A percentile compares a stretch with the other conserved stretches of the same genome.
These are phyloP conservation scores for Drosophila bifasciata DNA, from an alignment of 1,140 invertebrate genomes.

Conservation along the genomic window DNA sequence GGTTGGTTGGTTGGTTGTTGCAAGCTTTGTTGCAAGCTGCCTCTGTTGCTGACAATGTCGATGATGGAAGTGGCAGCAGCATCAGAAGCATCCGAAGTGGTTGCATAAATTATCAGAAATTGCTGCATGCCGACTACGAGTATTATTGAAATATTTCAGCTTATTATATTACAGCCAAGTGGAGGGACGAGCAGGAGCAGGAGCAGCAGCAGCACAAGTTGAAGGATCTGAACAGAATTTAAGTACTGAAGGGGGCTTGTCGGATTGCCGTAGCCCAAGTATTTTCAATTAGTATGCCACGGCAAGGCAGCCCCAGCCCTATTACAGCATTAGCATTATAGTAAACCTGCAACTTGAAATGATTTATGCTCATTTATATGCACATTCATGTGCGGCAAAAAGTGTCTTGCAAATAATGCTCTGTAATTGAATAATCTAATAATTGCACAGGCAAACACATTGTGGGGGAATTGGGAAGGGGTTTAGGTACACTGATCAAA, in stretches of 20 bases:
- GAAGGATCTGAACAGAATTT: not conserved
- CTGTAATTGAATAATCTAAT: constrained; percentile 57
- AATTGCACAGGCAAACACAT: constrained; percentile 39
- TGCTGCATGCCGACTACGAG: constrained; percentile 60
- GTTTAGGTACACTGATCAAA: not conserved
- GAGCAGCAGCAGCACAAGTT: too few species aligned
- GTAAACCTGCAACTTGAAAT: constrained; percentile 23
- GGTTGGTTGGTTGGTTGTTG: constrained; percentile 4
- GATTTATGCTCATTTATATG: constrained; percentile 65
- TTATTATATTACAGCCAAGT: constrained; percentile 16
- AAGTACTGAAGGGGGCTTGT: not conserved
- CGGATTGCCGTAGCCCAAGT: not conserved
- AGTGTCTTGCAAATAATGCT: constrained; percentile 23
- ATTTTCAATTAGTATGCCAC: constrained; percentile 31
- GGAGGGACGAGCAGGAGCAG: not conserved
- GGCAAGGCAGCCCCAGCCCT: not conserved
- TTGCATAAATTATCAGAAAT: constrained; percentile 68
- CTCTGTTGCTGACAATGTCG: constrained; percentile 41
- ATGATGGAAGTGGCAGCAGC: constrained; percentile 18
- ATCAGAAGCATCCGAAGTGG: constrained; percentile 28
- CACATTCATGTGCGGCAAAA: constrained; percentile 45
- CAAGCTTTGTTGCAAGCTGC: constrained; percentile 34
- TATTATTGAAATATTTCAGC: constrained; percentile 70
- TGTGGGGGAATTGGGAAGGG: not conserved
- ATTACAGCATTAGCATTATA: not conserved